Conservation (phyloP, 2,113 vertebrate genomes). For the Albula glossodonta region DNA sequence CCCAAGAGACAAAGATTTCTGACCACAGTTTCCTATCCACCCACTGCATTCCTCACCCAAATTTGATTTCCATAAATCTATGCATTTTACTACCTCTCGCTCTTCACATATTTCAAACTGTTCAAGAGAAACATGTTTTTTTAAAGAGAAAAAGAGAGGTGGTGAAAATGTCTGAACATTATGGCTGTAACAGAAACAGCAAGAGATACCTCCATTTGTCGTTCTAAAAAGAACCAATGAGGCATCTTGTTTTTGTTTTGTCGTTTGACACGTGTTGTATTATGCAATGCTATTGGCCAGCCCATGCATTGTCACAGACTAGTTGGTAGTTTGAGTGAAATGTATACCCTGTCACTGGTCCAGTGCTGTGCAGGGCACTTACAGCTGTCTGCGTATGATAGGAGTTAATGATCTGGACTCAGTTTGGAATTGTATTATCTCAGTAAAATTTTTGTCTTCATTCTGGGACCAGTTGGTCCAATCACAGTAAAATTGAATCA, state of each 20-base stretch:
- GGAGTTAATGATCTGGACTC: no score
- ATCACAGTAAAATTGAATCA: no score
- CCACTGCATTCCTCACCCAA: not conserved
- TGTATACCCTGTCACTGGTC: no score
- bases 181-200: not conserved
- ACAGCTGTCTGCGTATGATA: no score
- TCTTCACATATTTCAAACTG: not conserved
- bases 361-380: no score
- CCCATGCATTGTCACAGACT: no score
- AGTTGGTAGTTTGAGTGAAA: no score
- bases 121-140: not conserved
- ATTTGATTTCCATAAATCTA: slow-evolving; percentile 7
- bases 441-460: no score
- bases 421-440: no score
- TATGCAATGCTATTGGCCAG: no score
- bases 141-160: not conserved
- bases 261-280: no score
- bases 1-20: not conserved
- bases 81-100: not conserved
- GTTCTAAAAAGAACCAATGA: not conserved
- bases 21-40: not conserved
- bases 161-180: not conserved
- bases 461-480: no score
- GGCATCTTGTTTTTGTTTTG: not conserved
- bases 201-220: not conserved